These are phyloP conservation scores for Meiosimyza platycephala DNA, from an alignment of 2,888 invertebrate genomes.

Conservation along the genomic window DNA sequence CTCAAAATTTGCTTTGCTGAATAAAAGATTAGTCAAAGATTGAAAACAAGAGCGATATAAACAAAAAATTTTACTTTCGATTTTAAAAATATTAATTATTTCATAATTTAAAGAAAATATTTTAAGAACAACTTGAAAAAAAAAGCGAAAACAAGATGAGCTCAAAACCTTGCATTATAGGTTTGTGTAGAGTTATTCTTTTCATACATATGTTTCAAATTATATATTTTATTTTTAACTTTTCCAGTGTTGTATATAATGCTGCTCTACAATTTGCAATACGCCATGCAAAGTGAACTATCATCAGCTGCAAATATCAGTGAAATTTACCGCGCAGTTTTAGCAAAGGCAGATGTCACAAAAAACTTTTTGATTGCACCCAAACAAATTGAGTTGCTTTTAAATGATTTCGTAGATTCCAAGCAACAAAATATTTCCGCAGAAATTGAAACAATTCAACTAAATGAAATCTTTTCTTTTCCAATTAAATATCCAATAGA, in stretches of 20 bases:
- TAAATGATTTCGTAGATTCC: neutral
- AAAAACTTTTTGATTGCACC: constrained; percentile 18
- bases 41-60: neutral
- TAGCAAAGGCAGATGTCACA: neutral
- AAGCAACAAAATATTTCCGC: too few species aligned
- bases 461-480: neutral
- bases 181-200: too few species aligned
- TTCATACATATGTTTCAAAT: too few species aligned
- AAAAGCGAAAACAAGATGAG: too few species aligned
- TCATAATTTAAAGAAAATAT: too few species aligned
- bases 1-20: too few species aligned
- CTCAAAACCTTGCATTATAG: too few species aligned
- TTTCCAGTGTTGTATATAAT: too few species aligned
- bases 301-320: neutral
- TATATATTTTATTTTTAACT: too few species aligned
- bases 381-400: constrained; percentile 7
- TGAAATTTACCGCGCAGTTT: constrained; percentile 1
- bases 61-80: neutral
- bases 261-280: too few species aligned
- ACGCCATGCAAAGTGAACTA: too few species aligned
- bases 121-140: too few species aligned
- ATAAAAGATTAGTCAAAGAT: constrained; percentile 8
- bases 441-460: neutral
- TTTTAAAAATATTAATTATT: neutral
- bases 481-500: neutral